Conservation (phyloP, 1,140 invertebrate species). For the Sminthurinus signatus region DNA sequence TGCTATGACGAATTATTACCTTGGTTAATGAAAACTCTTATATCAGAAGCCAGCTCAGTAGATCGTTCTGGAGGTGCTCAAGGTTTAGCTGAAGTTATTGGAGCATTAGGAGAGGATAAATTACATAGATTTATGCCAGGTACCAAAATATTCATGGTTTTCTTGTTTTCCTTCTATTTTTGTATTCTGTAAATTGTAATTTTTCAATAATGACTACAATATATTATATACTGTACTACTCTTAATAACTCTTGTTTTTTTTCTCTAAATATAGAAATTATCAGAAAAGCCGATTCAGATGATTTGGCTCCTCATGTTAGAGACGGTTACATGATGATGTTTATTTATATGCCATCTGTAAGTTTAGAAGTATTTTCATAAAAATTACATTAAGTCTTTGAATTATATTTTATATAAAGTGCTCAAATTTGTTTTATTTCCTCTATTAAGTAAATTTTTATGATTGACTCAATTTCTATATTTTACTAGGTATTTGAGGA, state of each 20-base stretch:
- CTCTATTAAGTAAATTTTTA: too few species aligned
- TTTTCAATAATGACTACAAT: too few species aligned
- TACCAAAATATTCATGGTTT: too few species aligned
- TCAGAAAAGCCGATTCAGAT: constrained; percentile 83
- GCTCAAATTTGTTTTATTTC: too few species aligned
- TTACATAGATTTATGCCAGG: constrained; percentile 92
- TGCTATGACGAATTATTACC: constrained; percentile 92
- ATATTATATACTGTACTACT: too few species aligned
- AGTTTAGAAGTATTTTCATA: too few species aligned
- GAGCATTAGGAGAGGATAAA: constrained; percentile 89
- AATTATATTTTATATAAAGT: too few species aligned
- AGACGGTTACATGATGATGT: constrained; percentile 99
- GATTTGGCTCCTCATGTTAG: constrained; percentile 96
- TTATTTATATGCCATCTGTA: constrained; percentile 97
- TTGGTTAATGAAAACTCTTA: constrained; percentile 98
- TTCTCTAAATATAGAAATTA: constrained; percentile 69
- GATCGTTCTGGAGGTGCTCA: constrained; percentile 97
- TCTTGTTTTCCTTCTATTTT: too few species aligned
- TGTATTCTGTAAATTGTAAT: too few species aligned
- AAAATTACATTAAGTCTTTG: too few species aligned
- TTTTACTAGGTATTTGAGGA: too few species aligned
- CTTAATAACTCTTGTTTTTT: background rate
- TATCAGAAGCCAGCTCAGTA: constrained; percentile 89
- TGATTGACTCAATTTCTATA: too few species aligned
- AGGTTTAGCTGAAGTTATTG: constrained; percentile 88